Percentiles rank a stretch among this genome's conserved stretches.
These are phyloP conservation scores for honey bee (Apis mellifera) DNA, from an alignment of 1,140 invertebrate species.

Conservation along the genomic window Amel_HAv3.1 CM009931.2:23386501-23387000, in stretches of 20 bases:
- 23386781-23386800: no score
- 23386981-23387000: no score
- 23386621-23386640: conserved; percentile 49
- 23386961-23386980: no score
- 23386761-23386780: background rate
- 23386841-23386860: no score
- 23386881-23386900: no score
- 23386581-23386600: conserved; percentile 47
- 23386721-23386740: background rate
- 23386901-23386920: no score
- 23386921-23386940: no score
- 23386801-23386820: no score
- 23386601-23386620: conserved; percentile 31
- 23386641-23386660: conserved; percentile 49
- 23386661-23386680: conserved; percentile 12
- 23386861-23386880: no score
- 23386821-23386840: no score
- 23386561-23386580: background rate
- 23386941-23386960: no score
- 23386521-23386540: background rate
- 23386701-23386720: background rate
- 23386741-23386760: conserved; percentile 20
- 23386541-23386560: no score
- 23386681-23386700: conserved; percentile 26
- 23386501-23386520: background rate